Evolutionary conservation across 1,140 invertebrate species (phyloP).

Genomic region (Drosophila suzukii): DNA sequence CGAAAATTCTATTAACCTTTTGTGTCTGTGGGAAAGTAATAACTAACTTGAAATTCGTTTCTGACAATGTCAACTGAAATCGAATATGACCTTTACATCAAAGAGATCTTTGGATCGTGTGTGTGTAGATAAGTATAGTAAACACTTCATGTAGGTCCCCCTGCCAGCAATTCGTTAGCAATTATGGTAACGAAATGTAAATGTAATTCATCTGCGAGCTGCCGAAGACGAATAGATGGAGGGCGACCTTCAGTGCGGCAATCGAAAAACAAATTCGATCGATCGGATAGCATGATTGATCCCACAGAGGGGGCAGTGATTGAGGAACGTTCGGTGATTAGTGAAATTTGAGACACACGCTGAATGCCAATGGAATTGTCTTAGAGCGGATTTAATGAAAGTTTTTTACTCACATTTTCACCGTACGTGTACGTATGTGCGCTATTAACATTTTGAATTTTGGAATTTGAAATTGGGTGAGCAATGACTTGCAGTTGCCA

Average conservation of each 20-base stretch:
- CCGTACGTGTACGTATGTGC: conserved; percentile 28
- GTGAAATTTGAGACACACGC: conserved; percentile 68
- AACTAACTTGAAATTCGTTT: conserved; percentile 26
- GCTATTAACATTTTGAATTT: conserved; percentile 64
- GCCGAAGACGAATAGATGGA: conserved; percentile 46
- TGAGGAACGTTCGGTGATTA: conserved; percentile 55
- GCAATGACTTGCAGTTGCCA: conserved; percentile 72
- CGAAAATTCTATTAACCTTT: conserved; percentile 24
- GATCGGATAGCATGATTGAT: conserved; percentile 42
- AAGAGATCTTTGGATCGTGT: conserved; percentile 15
- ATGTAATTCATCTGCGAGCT: conserved; percentile 71
- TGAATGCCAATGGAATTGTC: conserved; percentile 77
- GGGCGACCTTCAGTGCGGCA: conserved; percentile 58
- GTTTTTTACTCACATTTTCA: conserved; percentile 32
- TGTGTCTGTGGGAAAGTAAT: conserved; percentile 21
- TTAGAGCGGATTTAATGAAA: conserved; percentile 64
- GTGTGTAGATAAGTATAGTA: not conserved
- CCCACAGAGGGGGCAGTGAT: conserved; percentile 34
- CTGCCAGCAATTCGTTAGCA: conserved; percentile 51
- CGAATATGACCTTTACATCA: conserved; percentile 36
- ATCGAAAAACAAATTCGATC: conserved; percentile 47
- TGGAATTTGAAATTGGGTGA: conserved; percentile 72
- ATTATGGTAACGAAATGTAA: conserved; percentile 70
- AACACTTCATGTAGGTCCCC: conserved; percentile 23
- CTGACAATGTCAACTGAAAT: conserved; percentile 16